Conservation (phyloP, 2,888 invertebrate species). For the Encarsia formosa region DNA sequence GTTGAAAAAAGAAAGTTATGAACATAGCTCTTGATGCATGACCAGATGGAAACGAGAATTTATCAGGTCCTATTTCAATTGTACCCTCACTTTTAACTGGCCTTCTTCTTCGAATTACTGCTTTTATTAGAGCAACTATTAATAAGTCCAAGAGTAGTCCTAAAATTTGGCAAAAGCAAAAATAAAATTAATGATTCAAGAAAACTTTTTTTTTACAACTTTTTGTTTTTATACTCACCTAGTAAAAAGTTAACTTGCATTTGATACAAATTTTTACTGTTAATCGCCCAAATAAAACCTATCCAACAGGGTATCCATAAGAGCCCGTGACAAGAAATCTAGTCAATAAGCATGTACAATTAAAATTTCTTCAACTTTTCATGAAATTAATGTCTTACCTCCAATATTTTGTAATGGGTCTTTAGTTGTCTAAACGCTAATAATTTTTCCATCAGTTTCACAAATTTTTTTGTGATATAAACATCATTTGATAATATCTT, state of each 20-base stretch:
- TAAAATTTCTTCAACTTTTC: background rate
- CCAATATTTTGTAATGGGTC: slow-evolving; percentile 54
- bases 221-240: slow-evolving; percentile 56
- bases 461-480: slow-evolving; percentile 46
- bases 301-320: slow-evolving; percentile 78
- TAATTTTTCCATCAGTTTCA: slow-evolving; percentile 41
- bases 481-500: slow-evolving; percentile 46
- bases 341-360: slow-evolving; percentile 25
- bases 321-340: slow-evolving; percentile 86
- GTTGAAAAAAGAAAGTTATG: slow-evolving; percentile 69
- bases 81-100: slow-evolving; percentile 63
- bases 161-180: slow-evolving; percentile 46
- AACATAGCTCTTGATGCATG: slow-evolving; percentile 83
- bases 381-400: too few species aligned
- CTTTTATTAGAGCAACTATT: slow-evolving; percentile 72
- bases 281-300: slow-evolving; percentile 72
- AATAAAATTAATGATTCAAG: background rate
- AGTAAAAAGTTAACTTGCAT: slow-evolving; percentile 81
- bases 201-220: background rate
- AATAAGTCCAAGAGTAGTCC: slow-evolving; percentile 78
- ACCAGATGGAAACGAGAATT: slow-evolving; percentile 92
- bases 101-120: slow-evolving; percentile 70
- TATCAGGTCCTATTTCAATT: slow-evolving; percentile 79
- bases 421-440: slow-evolving; percentile 44
- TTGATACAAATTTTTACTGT: slow-evolving; percentile 66